A percentile compares a stretch with the other conserved stretches of the same genome.
Conservation (phyloP, 1,140 invertebrate species). For the Lerema accius region DNA sequence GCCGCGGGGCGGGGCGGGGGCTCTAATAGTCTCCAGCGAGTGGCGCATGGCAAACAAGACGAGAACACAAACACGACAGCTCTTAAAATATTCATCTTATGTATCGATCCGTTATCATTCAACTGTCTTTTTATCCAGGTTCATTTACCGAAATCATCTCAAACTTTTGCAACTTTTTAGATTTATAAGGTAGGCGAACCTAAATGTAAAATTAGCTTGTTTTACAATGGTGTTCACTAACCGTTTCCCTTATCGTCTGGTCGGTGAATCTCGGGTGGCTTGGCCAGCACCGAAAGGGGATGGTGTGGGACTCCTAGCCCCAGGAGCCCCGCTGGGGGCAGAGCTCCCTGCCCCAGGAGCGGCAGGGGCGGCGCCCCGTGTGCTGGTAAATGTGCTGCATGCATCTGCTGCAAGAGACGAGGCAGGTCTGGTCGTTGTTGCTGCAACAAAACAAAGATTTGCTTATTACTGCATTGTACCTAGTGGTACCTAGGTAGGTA, state of each 20-base stretch:
- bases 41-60: constrained; percentile 73
- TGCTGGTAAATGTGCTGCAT: constrained; percentile 93
- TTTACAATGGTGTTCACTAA: too few species aligned
- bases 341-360: constrained; percentile 87
- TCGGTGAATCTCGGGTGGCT: constrained; percentile 89
- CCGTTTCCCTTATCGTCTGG: constrained; percentile 84
- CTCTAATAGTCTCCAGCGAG: constrained; percentile 76
- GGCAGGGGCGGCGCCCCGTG: constrained; percentile 88
- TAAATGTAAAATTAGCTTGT: too few species aligned
- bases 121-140: constrained; percentile 12
- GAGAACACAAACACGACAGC: constrained; percentile 65
- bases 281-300: constrained; percentile 84
- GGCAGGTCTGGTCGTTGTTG: constrained; percentile 91
- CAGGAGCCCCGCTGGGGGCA: constrained; percentile 84
- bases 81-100: constrained; percentile 76
- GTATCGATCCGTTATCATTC: constrained; percentile 58
- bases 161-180: too few species aligned
- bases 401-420: constrained; percentile 93
- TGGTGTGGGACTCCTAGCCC: constrained; percentile 85
- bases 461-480: neutral
- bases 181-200: too few species aligned
- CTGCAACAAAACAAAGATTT: constrained; percentile 75
- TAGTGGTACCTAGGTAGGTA: too few species aligned
- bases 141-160: neutral
- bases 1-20: constrained; percentile 43